Conservation (phyloP, 2,888 invertebrate species). For the Zeuzera pyrina region DNA sequence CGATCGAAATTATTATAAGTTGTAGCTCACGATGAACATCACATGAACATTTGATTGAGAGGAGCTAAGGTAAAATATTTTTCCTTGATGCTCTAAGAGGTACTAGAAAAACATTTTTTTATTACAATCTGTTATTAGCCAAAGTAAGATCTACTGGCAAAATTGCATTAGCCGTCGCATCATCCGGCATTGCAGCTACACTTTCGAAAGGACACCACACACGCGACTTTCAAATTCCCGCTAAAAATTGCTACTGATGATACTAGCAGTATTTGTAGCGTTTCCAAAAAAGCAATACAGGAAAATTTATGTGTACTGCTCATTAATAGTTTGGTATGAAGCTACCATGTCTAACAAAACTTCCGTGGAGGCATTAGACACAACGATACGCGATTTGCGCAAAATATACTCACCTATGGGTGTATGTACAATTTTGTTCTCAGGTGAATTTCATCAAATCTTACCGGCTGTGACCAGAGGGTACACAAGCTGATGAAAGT, state of each 20-base stretch:
- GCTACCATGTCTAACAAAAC: slow-evolving; percentile 21
- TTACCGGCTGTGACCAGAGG: slow-evolving; percentile 21
- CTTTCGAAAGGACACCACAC: slow-evolving; percentile 4
- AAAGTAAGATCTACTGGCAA: slow-evolving; percentile 17
- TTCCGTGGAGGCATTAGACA: slow-evolving; percentile 23
- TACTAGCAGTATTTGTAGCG: slow-evolving; percentile 19
- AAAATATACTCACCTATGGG: slow-evolving; percentile 18
- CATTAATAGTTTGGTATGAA: slow-evolving; percentile 22
- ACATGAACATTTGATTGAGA: slow-evolving; percentile 14
- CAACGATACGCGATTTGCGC: slow-evolving; percentile 23
- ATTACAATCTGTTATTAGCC: slow-evolving; percentile 13
- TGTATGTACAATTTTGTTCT: slow-evolving; percentile 19
- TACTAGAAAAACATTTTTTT: slow-evolving; percentile 16
- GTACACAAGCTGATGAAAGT: slow-evolving; percentile 20
- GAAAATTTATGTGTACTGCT: slow-evolving; percentile 21
- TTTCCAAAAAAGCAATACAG: slow-evolving; percentile 23
- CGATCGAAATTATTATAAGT: no score
- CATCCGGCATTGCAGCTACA: slow-evolving; percentile 22
- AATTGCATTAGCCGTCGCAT: slow-evolving; percentile 31
- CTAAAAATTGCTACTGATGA: slow-evolving; percentile 19
- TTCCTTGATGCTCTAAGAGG: slow-evolving; percentile 15
- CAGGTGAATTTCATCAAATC: slow-evolving; percentile 19
- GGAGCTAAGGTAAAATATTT: slow-evolving; percentile 15
- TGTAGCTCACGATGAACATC: no score
- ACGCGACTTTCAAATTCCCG: slow-evolving; percentile 9